Evolutionary conservation across 1,140 invertebrate genomes (phyloP).

Genomic region (Oryctes rhinoceros): DNA sequence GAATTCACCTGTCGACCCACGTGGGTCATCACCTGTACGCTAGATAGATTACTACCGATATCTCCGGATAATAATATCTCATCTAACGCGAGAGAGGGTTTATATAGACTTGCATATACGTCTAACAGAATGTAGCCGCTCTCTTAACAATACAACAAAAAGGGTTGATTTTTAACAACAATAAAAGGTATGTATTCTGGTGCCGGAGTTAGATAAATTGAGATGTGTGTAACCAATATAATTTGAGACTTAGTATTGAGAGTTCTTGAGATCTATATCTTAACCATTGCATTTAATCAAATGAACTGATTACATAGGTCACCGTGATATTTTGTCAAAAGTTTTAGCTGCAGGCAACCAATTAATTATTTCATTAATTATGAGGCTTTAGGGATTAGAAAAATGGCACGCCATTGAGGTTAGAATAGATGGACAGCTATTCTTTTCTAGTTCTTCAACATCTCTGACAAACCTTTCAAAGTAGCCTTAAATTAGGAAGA

Average conservation of each 20-base stretch:
- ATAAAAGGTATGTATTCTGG: not conserved
- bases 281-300: too few relatives aligned
- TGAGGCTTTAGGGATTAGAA: too few relatives aligned
- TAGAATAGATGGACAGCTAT: too few relatives aligned
- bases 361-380: too few relatives aligned
- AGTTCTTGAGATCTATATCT: too few relatives aligned
- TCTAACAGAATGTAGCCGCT: not conserved
- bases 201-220: not conserved
- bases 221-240: not conserved
- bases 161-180: slow-evolving; percentile 31
- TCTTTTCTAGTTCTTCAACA: too few relatives aligned
- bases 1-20: slow-evolving; percentile 44
- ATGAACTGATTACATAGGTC: too few relatives aligned
- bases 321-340: too few relatives aligned
- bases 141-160: not conserved
- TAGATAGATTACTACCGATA: slow-evolving; percentile 44
- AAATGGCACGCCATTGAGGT: too few relatives aligned
- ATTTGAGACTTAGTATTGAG: not conserved
- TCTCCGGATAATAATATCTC: slow-evolving; percentile 40
- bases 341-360: too few relatives aligned
- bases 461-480: too few relatives aligned
- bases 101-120: not conserved
- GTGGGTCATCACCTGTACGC: slow-evolving; percentile 43
- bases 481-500: too few relatives aligned
- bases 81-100: slow-evolving; percentile 19